Percentiles rank a stretch among this genome's conserved stretches.
Evolutionary conservation across 2,113 vertebrate genomes (phyloP).

Genomic region (Sterna hirundo): DNA sequence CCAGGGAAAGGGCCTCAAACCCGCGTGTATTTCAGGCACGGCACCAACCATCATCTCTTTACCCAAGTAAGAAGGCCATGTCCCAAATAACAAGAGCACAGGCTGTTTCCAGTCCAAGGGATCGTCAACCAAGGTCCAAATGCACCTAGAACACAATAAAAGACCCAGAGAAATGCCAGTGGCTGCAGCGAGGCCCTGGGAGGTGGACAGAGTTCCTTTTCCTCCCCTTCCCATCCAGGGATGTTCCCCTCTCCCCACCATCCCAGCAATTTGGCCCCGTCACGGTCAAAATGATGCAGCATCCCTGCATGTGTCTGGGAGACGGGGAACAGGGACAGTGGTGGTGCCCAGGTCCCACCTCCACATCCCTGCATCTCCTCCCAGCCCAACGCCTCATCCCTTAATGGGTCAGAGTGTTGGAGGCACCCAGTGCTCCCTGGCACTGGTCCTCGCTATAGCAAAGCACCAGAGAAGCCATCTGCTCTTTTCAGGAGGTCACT

Average conservation of each 20-base stretch:
- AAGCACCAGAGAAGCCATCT: neutral
- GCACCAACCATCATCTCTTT: neutral
- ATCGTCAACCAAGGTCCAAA: neutral
- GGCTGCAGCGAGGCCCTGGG: neutral
- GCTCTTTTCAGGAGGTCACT: neutral
- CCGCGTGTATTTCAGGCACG: neutral
- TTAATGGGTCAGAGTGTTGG: neutral
- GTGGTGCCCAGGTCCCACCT: neutral
- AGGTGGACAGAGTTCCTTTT: neutral
- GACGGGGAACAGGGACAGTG: rapidly evolving
- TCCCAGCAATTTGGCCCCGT: neutral
- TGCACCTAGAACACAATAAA: neutral
- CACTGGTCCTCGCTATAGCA: neutral
- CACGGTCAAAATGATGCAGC: neutral
- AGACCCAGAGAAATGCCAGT: neutral
- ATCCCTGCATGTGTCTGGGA: no score
- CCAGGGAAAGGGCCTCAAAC: neutral
- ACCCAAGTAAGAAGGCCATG: neutral
- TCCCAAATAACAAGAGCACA: neutral
- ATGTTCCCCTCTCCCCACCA: neutral
- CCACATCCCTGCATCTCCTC: neutral
- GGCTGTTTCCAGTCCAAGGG: neutral
- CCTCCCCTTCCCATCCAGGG: neutral
- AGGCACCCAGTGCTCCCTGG: neutral
- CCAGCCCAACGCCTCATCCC: neutral